Evolutionary conservation across 2,113 vertebrate genomes (phyloP).

Genomic region (Hemiscyllium ocellatum): DNA sequence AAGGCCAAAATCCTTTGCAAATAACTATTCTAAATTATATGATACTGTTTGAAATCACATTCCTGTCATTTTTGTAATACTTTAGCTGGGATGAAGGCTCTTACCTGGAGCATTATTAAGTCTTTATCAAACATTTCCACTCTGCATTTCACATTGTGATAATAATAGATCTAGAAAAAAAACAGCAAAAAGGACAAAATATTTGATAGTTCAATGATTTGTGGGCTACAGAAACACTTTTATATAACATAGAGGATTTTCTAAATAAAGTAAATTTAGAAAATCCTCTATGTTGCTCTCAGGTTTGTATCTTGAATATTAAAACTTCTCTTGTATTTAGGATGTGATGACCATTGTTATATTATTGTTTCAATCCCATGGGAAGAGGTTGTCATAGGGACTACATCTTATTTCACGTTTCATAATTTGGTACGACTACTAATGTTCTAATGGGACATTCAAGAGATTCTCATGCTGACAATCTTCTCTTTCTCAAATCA

Average conservation of each 20-base stretch:
- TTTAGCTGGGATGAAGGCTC: conserved; percentile 27
- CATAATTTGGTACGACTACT: too few relatives aligned
- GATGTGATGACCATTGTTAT: too few relatives aligned
- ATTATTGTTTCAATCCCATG: not conserved
- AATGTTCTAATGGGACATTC: too few relatives aligned
- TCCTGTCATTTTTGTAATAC: not conserved
- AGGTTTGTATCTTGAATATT: not conserved
- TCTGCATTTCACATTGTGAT: conserved; percentile 95
- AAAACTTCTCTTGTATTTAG: not conserved
- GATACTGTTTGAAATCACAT: not conserved
- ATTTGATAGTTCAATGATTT: not conserved
- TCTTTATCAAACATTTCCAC: conserved; percentile 99
- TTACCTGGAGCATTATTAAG: conserved; percentile 87
- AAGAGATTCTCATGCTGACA: too few relatives aligned
- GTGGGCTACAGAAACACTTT: not conserved
- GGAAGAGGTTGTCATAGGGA: not conserved
- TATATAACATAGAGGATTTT: not conserved
- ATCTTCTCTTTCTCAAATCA: too few relatives aligned
- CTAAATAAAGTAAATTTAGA: not conserved
- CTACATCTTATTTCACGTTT: too few relatives aligned
- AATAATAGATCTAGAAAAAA: conserved; percentile 85
- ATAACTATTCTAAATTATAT: not conserved
- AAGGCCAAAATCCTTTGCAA: not conserved
- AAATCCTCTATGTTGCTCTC: not conserved
- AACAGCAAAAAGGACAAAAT: conserved; percentile 38